A percentile compares a stretch with the other conserved stretches of the same genome.
Evolutionary conservation across 2,113 vertebrate genomes (phyloP).

Genomic region (Megaleporinus macrocephalus): DNA sequence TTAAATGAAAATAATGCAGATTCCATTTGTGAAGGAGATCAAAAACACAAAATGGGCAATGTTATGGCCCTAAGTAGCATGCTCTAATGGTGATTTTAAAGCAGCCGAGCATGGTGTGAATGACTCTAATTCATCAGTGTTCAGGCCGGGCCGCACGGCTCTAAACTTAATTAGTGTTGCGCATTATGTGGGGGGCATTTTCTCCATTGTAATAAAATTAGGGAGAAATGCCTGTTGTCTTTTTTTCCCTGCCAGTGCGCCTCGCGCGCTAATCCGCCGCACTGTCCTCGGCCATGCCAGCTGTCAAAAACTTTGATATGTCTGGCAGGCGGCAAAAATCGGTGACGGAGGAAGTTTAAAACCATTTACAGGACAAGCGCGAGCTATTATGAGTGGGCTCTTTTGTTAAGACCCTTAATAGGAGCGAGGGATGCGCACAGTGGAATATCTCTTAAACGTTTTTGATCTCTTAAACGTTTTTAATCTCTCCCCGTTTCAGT

Average conservation of each 20-base stretch:
- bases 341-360: conserved; percentile 67
- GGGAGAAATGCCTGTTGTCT: conserved; percentile 79
- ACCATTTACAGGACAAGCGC: conserved; percentile 36
- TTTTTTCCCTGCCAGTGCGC: conserved; percentile 64
- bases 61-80: conserved; percentile 97
- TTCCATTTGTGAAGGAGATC: conserved; percentile 86
- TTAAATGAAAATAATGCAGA: conserved; percentile 96
- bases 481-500: too few species aligned
- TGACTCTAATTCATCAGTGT: conserved; percentile 88
- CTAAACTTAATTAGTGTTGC: conserved; percentile 97
- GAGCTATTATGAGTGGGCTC: conserved; percentile 1
- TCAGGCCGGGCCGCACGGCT: conserved; percentile 81
- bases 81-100: conserved; percentile 97
- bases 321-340: conserved; percentile 73
- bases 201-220: conserved; percentile 83
- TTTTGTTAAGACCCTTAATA: neutral
- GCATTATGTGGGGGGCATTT: conserved; percentile 86
- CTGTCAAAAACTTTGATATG: conserved; percentile 77
- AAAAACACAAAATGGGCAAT: conserved; percentile 99
- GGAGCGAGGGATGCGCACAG: neutral
- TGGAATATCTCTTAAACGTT: neutral
- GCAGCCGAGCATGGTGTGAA: conserved; percentile 94
- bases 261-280: conserved; percentile 68
- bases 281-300: conserved; percentile 65
- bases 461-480: neutral